Percentiles rank a stretch among this genome's conserved stretches.
Evolutionary conservation across 2,797 vertebrate genomes (phyloP).

Genomic region (Mus caroli): DNA sequence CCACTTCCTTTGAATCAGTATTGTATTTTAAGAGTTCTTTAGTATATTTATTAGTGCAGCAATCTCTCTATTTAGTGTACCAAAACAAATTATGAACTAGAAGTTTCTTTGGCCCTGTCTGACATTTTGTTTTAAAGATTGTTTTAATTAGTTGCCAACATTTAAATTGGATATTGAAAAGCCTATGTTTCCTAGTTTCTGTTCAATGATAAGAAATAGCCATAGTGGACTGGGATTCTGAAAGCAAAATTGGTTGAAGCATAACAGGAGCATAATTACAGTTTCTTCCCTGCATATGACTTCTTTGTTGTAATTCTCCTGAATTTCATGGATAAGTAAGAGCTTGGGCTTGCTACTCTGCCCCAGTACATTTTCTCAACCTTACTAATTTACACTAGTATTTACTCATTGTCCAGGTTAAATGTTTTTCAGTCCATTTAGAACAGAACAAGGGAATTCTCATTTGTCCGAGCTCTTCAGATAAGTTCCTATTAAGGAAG

Average conservation of each 20-base stretch:
- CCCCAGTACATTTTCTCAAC: background rate
- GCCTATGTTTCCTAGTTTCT: conserved; percentile 36
- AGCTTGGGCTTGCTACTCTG: conserved; percentile 11
- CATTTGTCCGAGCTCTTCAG: background rate
- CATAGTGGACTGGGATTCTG: background rate
- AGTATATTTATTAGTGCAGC: background rate
- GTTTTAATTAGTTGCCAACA: conserved; percentile 44
- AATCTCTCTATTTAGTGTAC: background rate
- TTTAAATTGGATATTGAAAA: conserved; percentile 20
- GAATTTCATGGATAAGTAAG: conserved; percentile 2
- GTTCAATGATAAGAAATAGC: background rate
- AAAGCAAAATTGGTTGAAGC: background rate
- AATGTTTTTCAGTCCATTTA: background rate
- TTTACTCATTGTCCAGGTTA: background rate
- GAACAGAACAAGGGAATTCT: conserved; percentile 13
- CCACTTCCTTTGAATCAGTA: background rate
- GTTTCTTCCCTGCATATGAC: conserved; percentile 11
- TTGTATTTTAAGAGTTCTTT: background rate
- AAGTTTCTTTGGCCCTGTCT: conserved; percentile 29
- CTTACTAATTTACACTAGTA: background rate
- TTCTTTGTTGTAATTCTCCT: background rate
- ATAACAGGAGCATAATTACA: background rate
- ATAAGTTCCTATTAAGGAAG: conserved; percentile 37
- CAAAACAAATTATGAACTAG: background rate
- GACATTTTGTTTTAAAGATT: background rate